Percentiles rank a stretch among this genome's conserved stretches.
These are phyloP conservation scores for Sylvia borin DNA, from an alignment of 2,797 vertebrate genomes.

Conservation along the genomic window DNA sequence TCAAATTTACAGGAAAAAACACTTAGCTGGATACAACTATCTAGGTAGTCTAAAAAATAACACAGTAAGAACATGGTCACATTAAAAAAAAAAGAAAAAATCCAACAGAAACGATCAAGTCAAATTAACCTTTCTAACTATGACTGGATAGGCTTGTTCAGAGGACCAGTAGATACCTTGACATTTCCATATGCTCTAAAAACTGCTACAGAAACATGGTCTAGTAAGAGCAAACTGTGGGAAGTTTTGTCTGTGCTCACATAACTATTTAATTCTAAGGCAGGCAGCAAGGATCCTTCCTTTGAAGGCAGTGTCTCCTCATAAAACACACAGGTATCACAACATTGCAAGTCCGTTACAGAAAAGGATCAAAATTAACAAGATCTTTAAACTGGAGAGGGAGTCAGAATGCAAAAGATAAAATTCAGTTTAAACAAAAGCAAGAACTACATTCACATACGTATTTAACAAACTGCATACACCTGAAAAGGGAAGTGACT, in stretches of 20 bases:
- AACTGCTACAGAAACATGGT: neutral
- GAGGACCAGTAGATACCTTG: neutral
- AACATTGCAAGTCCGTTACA: neutral
- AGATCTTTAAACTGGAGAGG: neutral
- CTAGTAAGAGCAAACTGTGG: neutral
- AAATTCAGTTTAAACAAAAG: neutral
- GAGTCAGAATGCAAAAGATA: neutral
- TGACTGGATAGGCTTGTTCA: neutral
- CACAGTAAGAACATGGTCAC: rapidly evolving
- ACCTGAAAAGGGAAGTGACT: neutral
- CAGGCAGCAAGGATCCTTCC: neutral
- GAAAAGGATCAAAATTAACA: neutral
- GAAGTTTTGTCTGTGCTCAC: neutral
- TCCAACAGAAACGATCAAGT: neutral
- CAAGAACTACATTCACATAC: neutral
- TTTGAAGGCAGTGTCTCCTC: neutral
- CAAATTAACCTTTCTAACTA: neutral
- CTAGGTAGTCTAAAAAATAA: neutral
- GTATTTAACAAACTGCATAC: neutral
- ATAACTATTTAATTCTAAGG: neutral
- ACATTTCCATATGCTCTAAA: neutral
- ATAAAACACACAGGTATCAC: neutral
- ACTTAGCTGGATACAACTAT: neutral
- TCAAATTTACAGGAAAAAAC: neutral
- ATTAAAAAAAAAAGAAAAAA: neutral